A percentile compares a stretch with the other conserved stretches of the same genome.
phyloP scores from a whole-genome alignment of 2,797 vertebrate species.

The Adelosebastes latens region DNA sequence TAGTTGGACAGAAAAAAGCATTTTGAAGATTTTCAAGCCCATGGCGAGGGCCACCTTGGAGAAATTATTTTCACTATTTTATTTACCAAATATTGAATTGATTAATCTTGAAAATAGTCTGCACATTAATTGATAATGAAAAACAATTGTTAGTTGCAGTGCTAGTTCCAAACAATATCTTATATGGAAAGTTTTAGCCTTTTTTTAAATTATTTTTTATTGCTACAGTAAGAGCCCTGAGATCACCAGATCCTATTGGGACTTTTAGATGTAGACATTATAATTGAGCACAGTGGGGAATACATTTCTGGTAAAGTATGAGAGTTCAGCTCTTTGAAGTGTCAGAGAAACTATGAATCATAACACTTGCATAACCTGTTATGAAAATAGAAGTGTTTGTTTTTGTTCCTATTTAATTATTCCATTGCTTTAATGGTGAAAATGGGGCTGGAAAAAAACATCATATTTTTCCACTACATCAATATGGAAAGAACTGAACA shows the following conservation, averaged over 20 bases:
- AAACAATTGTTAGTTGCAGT: not conserved
- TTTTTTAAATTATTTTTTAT: not conserved
- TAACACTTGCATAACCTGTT: constrained; percentile 2
- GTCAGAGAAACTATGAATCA: constrained; percentile 32
- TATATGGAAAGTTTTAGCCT: not conserved
- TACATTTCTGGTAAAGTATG: not conserved
- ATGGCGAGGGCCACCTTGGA: not conserved
- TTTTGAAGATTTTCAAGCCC: not conserved
- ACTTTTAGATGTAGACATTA: not conserved
- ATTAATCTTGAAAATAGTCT: not conserved
- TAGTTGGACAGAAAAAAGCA: not conserved
- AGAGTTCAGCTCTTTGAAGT: not conserved
- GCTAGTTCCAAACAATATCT: not conserved
- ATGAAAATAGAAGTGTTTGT: not conserved
- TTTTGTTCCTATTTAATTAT: not conserved
- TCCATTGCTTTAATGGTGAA: constrained; percentile 4
- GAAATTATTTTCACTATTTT: not conserved
- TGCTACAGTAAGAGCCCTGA: not conserved
- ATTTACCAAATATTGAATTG: not conserved
- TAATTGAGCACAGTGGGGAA: not conserved
- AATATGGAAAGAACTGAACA: not conserved
- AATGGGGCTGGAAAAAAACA: not conserved
- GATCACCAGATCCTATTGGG: not conserved
- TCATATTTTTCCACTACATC: not conserved
- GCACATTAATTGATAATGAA: not conserved